A percentile compares a stretch with the other conserved stretches of the same genome.
These are phyloP conservation scores for Nannoperca obscura DNA, from an alignment of 2,797 vertebrate species.

Conservation along the genomic window DNA sequence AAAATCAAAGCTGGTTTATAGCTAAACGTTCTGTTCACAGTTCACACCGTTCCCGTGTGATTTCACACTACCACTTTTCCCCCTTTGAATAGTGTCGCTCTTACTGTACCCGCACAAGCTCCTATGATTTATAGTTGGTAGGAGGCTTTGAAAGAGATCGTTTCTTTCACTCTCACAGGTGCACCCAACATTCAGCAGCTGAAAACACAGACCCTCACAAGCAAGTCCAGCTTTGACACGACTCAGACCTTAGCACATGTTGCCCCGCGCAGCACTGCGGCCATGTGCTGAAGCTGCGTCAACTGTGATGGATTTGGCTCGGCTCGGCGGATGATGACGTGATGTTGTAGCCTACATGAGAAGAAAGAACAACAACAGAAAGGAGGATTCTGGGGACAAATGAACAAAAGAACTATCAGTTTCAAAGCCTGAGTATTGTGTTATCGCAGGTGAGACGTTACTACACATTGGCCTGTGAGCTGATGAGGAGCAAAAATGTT, in stretches of 20 bases:
- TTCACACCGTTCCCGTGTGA: not conserved
- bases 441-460: slow-evolving; percentile 10
- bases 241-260: slow-evolving; percentile 57
- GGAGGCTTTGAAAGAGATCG: slow-evolving; percentile 39
- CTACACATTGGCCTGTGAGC: not conserved
- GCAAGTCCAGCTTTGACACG: slow-evolving; percentile 40
- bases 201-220: slow-evolving; percentile 62
- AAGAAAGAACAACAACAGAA: slow-evolving; percentile 16
- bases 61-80: no score
- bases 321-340: slow-evolving; percentile 22
- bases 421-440: not conserved
- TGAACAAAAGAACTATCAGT: not conserved
- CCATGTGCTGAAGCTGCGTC: slow-evolving; percentile 31
- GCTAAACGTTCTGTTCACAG: slow-evolving; percentile 22
- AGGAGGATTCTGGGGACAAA: not conserved
- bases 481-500: not conserved
- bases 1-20: slow-evolving; percentile 37
- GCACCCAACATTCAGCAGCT: slow-evolving; percentile 71
- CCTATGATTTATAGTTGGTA: slow-evolving; percentile 57
- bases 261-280: slow-evolving; percentile 16
- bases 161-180: slow-evolving; percentile 69
- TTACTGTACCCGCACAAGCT: slow-evolving; percentile 33
- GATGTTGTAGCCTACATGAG: slow-evolving; percentile 13
- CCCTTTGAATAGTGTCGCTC: not conserved
- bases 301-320: slow-evolving; percentile 46